These are phyloP conservation scores for Dicentrarchus labrax DNA, from an alignment of 2,113 vertebrate species.

Conservation along the genomic window DNA sequence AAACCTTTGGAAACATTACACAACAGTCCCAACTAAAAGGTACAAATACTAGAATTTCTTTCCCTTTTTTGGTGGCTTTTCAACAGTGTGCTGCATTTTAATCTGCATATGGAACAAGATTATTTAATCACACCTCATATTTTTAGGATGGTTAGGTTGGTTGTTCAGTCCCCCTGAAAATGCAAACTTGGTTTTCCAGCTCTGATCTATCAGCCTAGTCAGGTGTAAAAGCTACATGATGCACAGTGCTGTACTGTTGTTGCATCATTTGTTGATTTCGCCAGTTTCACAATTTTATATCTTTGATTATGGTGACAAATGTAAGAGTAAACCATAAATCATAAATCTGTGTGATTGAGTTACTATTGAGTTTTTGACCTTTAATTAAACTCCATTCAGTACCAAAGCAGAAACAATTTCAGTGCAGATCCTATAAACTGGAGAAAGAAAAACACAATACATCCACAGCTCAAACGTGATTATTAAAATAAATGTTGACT, in stretches of 20 bases:
- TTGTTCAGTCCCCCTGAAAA: not conserved
- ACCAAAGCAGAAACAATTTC: not conserved
- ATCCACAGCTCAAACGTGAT: not conserved
- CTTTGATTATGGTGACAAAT: not conserved
- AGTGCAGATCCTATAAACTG: not conserved
- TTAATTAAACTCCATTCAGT: not conserved
- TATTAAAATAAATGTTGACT: not conserved
- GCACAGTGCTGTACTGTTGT: not conserved
- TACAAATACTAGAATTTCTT: not conserved
- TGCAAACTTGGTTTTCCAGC: not conserved
- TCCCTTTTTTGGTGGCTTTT: not conserved
- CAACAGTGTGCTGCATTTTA: not conserved
- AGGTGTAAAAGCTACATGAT: conserved; percentile 22
- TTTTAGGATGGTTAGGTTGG: not conserved
- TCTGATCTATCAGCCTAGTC: not conserved
- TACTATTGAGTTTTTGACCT: not conserved
- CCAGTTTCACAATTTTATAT: not conserved
- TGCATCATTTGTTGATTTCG: conserved; percentile 4
- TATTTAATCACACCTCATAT: not conserved
- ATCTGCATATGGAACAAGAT: not conserved
- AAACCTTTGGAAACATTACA: not conserved
- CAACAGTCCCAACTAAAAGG: not conserved
- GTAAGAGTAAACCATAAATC: not conserved
- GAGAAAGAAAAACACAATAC: not conserved
- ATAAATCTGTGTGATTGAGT: not conserved